Base-by-base conservation (phyloP, 2,888 invertebrate genomes). In the Aporophyla nigra region DNA sequence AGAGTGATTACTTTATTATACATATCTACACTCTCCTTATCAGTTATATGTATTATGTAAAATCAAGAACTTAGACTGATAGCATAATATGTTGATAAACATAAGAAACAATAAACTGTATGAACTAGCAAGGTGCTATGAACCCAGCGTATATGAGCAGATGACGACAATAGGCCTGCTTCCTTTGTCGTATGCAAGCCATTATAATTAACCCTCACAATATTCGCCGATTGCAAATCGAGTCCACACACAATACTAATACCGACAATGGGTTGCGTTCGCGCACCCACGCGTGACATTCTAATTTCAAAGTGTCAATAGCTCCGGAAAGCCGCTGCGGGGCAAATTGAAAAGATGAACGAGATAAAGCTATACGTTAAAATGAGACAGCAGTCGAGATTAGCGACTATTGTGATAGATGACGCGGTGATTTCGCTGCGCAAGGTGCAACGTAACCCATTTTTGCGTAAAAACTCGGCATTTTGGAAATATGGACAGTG, bases 361-460 rank as follows among this genome's bases (percentile, higher is more conserved):
- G 91, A 89, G 93, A 94, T 84, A 86, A 72, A 85, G 72, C 81
- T 86, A 89, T 87, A 82, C 59, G 83, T 72, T 63, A 82, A 91
- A 94, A 91, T 71, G 91, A 89, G 93, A 93, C 86, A 86, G 79
- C 83, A 82, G 46, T 68, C 80, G 77, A 93, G 95, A 96, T 95
- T 95, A 94, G 90, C 89, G 90, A 76, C 91, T 90, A 94, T 95
- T 95, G 94, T 95, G 90, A 91, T 78, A 86, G 90, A 93, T 94
- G 95, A 94, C 92, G 93, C 85, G 86, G 90, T 92, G 91, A 92
- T 92, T 93, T 91, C 84, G 91, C 80, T 87, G 84, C 87, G 95
- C 96, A 96, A 96, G 96, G 96, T 96, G 96, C 93, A 93, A 87
- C 88, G 82, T 92, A 95, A 95, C 95, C 95, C 95, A 95, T 95